Conservation (phyloP, 2,113 vertebrate genomes). For the Microcebus murinus region DNA sequence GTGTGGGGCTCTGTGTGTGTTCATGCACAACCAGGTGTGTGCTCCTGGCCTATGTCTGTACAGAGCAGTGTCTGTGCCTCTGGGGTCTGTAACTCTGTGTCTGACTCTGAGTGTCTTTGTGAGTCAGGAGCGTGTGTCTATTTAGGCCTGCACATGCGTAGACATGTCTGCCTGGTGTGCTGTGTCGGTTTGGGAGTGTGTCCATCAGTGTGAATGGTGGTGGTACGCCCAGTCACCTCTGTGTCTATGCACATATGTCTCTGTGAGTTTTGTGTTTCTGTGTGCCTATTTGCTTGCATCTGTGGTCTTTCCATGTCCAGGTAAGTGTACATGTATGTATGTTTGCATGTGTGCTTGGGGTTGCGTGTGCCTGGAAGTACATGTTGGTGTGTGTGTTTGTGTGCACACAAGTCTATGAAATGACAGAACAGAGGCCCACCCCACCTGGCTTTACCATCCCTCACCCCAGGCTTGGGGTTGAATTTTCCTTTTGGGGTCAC, state of each 20-base stretch:
- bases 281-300: background rate
- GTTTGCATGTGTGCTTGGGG: background rate
- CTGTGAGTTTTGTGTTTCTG: background rate
- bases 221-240: background rate
- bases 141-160: background rate
- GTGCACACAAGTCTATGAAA: background rate
- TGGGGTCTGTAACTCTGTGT: background rate
- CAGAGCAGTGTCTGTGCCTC: background rate
- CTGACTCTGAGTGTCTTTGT: background rate
- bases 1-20: background rate
- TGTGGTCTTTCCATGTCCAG: background rate
- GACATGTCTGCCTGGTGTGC: background rate
- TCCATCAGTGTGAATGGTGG: background rate
- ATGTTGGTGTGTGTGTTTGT: background rate
- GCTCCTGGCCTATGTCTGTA: background rate
- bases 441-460: background rate
- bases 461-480: background rate
- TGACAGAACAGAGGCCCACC: background rate
- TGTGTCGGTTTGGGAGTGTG: too few species aligned
- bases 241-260: background rate
- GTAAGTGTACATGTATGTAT: rapidly evolving
- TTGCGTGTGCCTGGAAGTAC: background rate
- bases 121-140: background rate
- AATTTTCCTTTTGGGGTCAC: background rate
- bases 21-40: rapidly evolving